Percentiles rank a stretch among this genome's conserved stretches.
Conservation (phyloP, 1,140 invertebrate genomes). For the Drosophila melanica region DNA sequence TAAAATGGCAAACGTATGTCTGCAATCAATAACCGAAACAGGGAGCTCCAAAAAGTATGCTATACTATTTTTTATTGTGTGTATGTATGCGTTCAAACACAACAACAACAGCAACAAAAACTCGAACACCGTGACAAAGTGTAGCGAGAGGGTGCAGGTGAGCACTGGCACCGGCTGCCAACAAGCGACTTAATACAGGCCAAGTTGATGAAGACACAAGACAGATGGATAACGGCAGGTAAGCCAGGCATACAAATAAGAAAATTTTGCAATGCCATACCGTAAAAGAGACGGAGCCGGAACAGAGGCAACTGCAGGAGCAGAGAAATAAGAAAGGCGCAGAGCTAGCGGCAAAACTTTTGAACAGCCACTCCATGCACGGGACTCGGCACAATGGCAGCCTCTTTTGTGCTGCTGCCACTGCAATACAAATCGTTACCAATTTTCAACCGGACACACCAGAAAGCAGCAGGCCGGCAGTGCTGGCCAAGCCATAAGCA, state of each 20-base stretch:
- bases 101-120: constrained; percentile 39
- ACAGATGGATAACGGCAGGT: constrained; percentile 78
- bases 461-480: constrained; percentile 31
- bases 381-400: constrained; percentile 51
- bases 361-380: constrained; percentile 42
- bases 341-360: constrained; percentile 58
- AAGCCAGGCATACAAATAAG: constrained; percentile 78
- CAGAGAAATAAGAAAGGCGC: constrained; percentile 7
- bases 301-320: constrained; percentile 1
- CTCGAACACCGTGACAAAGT: constrained; percentile 24
- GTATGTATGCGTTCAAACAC: constrained; percentile 12
- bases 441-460: constrained; percentile 70
- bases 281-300: constrained; percentile 3
- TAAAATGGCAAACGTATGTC: constrained; percentile 80
- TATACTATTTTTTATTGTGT: constrained; percentile 41
- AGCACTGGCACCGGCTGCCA: constrained; percentile 34
- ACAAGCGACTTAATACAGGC: constrained; percentile 78
- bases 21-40: constrained; percentile 70
- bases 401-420: constrained; percentile 61
- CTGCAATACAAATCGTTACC: constrained; percentile 79
- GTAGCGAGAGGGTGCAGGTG: neutral
- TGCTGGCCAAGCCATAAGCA: constrained; percentile 61
- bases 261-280: constrained; percentile 56
- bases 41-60: constrained; percentile 52
- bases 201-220: constrained; percentile 80